Conservation (phyloP, 1,140 invertebrate genomes). For the Drosophila grimshawi region DNA sequence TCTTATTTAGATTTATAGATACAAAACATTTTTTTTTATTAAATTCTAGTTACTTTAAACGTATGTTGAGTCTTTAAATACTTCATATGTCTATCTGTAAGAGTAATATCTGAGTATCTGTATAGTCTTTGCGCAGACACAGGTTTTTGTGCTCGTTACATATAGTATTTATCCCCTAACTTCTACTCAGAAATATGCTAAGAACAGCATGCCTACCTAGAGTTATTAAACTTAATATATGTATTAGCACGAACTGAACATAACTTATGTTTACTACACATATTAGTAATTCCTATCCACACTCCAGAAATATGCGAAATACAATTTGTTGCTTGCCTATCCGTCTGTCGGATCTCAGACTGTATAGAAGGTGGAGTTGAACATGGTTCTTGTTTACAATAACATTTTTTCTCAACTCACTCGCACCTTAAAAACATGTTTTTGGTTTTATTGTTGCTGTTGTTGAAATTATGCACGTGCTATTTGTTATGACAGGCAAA, state of each 20-base stretch:
- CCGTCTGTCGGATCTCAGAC: neutral
- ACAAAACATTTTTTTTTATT: too few species aligned
- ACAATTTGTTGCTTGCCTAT: neutral
- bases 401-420: neutral
- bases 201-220: neutral
- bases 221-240: neutral
- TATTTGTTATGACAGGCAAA: constrained; percentile 18
- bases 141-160: too few species aligned
- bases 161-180: too few species aligned
- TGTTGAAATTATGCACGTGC: constrained; percentile 21
- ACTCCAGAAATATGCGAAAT: constrained; percentile 1
- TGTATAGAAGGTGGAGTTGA: neutral
- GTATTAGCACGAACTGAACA: neutral
- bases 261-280: constrained; percentile 13
- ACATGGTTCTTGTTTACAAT: neutral
- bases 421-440: too few species aligned
- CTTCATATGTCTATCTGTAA: too few species aligned
- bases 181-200: neutral
- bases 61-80: too few species aligned
- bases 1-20: too few species aligned
- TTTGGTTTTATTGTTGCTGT: neutral
- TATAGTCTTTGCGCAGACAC: too few species aligned
- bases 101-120: too few species aligned
- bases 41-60: too few species aligned
- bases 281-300: neutral